Evolutionary conservation across 2,797 vertebrate genomes (phyloP), one percentile per base, ranked within the genome.

Genomic region (Diglossa cyanea): DNA sequence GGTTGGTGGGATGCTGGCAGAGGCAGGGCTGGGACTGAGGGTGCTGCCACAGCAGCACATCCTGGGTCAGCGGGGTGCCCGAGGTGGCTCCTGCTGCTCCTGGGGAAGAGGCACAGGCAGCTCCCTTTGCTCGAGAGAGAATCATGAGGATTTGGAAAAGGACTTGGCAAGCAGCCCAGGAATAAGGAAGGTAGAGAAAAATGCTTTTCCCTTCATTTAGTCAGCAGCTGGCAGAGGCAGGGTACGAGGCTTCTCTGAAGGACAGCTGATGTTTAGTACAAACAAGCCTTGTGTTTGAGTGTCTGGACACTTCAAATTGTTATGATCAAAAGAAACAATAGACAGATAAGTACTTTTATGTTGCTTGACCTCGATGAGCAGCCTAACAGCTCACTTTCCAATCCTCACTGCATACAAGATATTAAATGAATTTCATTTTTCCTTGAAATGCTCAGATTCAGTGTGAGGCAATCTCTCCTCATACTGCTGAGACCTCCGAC

Each of bases 311-410:
- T 79, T 79, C 11, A 25, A 8, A 11, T 53, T 71, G 72, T 74
- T 88, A 60, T 76, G 31, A 65, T 77, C 45, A 85, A 89, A 85
- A 82, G 68, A 92, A 95, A 92, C 67, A 82, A 50, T 35, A 57
- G 67, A 61, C 15, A 63, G 44, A 55, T 62, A 66, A 77, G 65
- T 48, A 24, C 6, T 11, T 89, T 81, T 73, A 25, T 79, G 39
- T 77, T 74, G 4, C 35, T 55, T 67, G 75, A 79, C 86, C 44
- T 65, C 20, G 10, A 7, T 42, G 35, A 83, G 48, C 50, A 71
- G n/a, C 63, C 85, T 67, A 87, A 50, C 60, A 89, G 35, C 12
- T 63, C 23, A 12, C 47, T 92, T 91, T 57, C 17, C 40, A 13
- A 24, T 45, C 35, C 45, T 85, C 26, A 58, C 28, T 82, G 28